Percentiles rank a stretch among this genome's conserved stretches.
phyloP scores from a whole-genome alignment of 2,888 invertebrate genomes.

The Catocala sponsa region DNA sequence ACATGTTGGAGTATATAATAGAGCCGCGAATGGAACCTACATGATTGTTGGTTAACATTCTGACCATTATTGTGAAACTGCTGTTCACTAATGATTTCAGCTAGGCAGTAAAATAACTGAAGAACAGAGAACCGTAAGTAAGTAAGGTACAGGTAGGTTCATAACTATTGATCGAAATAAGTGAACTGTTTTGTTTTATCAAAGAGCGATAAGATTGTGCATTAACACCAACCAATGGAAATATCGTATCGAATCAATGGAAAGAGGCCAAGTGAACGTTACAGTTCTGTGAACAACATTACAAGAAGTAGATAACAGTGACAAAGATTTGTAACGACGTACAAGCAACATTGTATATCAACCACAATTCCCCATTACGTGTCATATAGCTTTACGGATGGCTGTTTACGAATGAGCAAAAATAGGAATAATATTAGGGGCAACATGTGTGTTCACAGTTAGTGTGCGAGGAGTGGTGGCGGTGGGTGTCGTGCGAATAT shows the following conservation, averaged over 20 bases:
- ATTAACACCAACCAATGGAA: slow-evolving; percentile 66
- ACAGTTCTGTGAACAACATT: slow-evolving; percentile 21
- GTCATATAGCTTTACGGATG: slow-evolving; percentile 35
- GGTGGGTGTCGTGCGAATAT: slow-evolving; percentile 72
- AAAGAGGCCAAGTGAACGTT: slow-evolving; percentile 53
- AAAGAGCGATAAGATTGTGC: slow-evolving; percentile 78
- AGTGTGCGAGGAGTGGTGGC: slow-evolving; percentile 69
- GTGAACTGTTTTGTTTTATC: slow-evolving; percentile 75
- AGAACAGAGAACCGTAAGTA: slow-evolving; percentile 46
- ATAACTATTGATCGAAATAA: slow-evolving; percentile 70
- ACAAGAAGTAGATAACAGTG: slow-evolving; percentile 6
- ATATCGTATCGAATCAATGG: slow-evolving; percentile 58
- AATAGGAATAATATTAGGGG: slow-evolving; percentile 51
- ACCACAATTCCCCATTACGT: slow-evolving; percentile 27
- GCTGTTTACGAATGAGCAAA: slow-evolving; percentile 41
- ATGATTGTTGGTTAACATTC: slow-evolving; percentile 20
- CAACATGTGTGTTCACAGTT: slow-evolving; percentile 65
- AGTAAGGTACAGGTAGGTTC: slow-evolving; percentile 52
- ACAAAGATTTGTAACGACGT: slow-evolving; percentile 6
- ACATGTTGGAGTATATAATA: slow-evolving; percentile 64
- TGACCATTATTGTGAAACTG: slow-evolving; percentile 25
- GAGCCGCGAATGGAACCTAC: slow-evolving; percentile 15
- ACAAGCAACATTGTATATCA: slow-evolving; percentile 14
- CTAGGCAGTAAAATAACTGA: slow-evolving; percentile 30
- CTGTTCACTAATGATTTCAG: slow-evolving; percentile 21